A percentile compares a stretch with the other conserved stretches of the same genome.
Evolutionary conservation across 2,113 vertebrate genomes (phyloP).

Genomic region (Lophura nycthemera): DNA sequence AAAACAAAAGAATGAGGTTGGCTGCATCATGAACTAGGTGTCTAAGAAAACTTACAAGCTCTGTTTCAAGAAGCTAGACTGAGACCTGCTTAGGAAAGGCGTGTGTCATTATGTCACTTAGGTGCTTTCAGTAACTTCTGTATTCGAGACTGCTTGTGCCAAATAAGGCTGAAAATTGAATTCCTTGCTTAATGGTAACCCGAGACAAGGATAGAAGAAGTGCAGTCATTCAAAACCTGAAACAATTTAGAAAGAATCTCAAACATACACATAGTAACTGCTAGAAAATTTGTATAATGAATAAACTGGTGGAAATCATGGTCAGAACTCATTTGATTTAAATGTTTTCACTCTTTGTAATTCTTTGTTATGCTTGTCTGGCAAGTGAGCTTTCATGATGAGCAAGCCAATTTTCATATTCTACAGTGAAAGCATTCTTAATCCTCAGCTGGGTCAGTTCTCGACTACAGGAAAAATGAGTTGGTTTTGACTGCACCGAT

Average conservation of each 20-base stretch:
- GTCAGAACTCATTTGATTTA: neutral
- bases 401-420: neutral
- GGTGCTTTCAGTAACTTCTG: neutral
- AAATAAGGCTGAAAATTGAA: neutral
- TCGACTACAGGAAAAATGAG: neutral
- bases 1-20: neutral
- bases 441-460: neutral
- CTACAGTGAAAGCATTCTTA: neutral
- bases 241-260: neutral
- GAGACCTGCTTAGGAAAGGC: neutral
- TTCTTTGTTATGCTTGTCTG: neutral
- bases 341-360: neutral
- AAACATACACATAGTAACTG: rapidly evolving
- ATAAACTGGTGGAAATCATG: neutral
- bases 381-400: neutral
- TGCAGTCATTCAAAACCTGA: neutral
- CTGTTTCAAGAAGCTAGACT: neutral
- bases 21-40: neutral
- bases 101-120: neutral
- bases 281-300: neutral
- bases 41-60: neutral
- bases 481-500: neutral
- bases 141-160: neutral
- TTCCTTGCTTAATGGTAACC: neutral
- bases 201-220: neutral